These are phyloP conservation scores for Plestiodon gilberti DNA, from an alignment of 2,113 vertebrate genomes.

Conservation along the genomic window DNA sequence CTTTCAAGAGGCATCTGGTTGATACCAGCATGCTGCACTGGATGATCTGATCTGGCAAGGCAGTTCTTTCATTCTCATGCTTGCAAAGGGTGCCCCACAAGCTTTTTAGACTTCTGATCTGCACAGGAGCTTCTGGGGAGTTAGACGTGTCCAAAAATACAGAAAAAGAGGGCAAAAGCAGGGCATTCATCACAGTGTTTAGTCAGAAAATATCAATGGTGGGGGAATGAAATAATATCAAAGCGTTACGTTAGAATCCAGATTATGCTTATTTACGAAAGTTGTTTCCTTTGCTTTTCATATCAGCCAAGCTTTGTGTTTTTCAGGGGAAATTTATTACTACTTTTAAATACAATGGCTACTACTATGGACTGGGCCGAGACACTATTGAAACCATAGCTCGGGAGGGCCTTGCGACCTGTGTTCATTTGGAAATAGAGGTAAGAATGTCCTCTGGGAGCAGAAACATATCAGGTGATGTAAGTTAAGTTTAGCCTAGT, in stretches of 20 bases:
- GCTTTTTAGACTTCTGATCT: no score
- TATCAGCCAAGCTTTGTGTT: no score
- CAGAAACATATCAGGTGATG: background rate
- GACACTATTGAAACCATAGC: constrained; percentile 88
- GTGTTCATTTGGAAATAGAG: constrained; percentile 92
- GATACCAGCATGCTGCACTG: background rate
- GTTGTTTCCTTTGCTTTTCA: background rate
- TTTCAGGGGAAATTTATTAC: constrained; percentile 89
- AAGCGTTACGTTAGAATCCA: no score
- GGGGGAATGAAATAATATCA: no score
- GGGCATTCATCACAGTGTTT: no score
- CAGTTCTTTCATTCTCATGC: background rate
- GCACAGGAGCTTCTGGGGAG: no score
- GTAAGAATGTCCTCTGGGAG: constrained; percentile 58
- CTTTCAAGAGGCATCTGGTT: background rate
- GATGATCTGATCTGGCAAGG: background rate
- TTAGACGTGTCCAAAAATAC: no score
- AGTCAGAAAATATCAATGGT: no score
- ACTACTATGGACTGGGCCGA: constrained; percentile 84
- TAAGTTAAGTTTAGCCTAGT: background rate
- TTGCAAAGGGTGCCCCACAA: no score
- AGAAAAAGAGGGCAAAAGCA: no score
- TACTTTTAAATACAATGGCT: constrained; percentile 80
- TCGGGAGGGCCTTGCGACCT: constrained; percentile 88
- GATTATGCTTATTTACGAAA: background rate